Base-by-base conservation (phyloP, 2,888 invertebrate species). In the Nymphalis c-album region DNA sequence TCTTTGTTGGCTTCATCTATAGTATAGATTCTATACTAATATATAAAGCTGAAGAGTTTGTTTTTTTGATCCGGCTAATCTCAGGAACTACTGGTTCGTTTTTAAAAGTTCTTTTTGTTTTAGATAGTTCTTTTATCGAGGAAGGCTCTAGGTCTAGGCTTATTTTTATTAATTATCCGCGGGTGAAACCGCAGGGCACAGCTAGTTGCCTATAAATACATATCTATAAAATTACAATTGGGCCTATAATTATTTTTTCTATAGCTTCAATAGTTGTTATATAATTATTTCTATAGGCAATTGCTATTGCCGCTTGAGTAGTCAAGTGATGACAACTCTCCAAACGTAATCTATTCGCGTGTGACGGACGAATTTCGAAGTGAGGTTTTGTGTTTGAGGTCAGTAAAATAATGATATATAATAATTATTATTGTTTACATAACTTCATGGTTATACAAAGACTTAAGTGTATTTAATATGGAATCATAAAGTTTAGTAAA, bases 231-330 rank as follows among this genome's bases (percentile, higher is more conserved):
- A 40, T 40, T 13, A 40, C 13, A 40, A 13, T 40, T 2, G 0
- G 40, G 13, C 13, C 10, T 40, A 40, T 40, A 40, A 8, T 40
- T 40, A n/a, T 26, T 16, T 1, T 7, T 47, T n/a, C 47, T n/a
- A 22, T 20, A 3, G 35, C 17, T 47, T 47, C 46, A 60, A 53
- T 51, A 17, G 17, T 51, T 53, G 45, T 66, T 55, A 35, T 60
- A 31, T 55, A 35, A 58, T 58, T 48, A 51, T 50, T 45, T 50
- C 18, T 31, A 55, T 26, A 47, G 51, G 8, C 17, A 55, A 60
- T 66, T 61, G 53, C 46, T 31, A n/a, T 60, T 48, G n/a, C 40
- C 60, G 65, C 46, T 61, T 66, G 55, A 66, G 55, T 66, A 48
- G 60, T 55, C 60, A 66, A 47, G 51, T 55, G 55, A 45, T 35